Evolutionary conservation across 1,140 invertebrate species (phyloP), one percentile per base, ranked within the genome.

Genomic region (Tribolium castaneum): DNA sequence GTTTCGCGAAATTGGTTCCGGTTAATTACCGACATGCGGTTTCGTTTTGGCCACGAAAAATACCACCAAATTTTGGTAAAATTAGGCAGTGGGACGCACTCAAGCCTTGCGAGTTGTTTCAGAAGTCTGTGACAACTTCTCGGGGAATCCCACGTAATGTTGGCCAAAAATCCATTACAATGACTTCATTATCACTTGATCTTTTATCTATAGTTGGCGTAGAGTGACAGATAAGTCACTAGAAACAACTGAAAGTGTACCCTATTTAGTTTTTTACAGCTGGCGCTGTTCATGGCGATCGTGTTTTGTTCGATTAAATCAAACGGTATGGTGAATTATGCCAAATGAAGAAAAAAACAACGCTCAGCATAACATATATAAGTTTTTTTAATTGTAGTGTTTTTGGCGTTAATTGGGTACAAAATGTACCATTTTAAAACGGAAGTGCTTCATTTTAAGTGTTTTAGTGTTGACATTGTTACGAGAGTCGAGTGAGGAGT

Each of bases 391-490:
- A n/a, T 14, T 6, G 2, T 2, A 4, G 59, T 7, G 2, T 66
- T 66, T 12, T 34, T 5, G n/a, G 10, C n/a, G 14, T 66, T 34
- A 12, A 62, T 62, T 22, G 56, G 56, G 10, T 62, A 62, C 13
- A 62, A 66, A 35, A 66, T 13, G 1, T n/a, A 1, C 59, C 25
- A 35, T 22, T 66, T 66, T 35, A 66, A 35, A 2, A 66, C 6
- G 30, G 14, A 66, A 35, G 35, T 66, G 9, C 6, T 30, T 12
- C 59, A 5, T 1, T 12, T 34, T 1, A 66, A 12, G 13, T 66
- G 35, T 14, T 66, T 66, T 66, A 66, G 16, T 35, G 16, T 66
- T 66, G 59, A 7, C 59, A 66, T 66, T 52, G 10, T 22, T 19
- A 59, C 16, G 39, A 45, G 39, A 45, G 34, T 39, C 4, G 4